Conservation (phyloP, 2,797 vertebrate species). For the Syndactyla subalaris region DNA sequence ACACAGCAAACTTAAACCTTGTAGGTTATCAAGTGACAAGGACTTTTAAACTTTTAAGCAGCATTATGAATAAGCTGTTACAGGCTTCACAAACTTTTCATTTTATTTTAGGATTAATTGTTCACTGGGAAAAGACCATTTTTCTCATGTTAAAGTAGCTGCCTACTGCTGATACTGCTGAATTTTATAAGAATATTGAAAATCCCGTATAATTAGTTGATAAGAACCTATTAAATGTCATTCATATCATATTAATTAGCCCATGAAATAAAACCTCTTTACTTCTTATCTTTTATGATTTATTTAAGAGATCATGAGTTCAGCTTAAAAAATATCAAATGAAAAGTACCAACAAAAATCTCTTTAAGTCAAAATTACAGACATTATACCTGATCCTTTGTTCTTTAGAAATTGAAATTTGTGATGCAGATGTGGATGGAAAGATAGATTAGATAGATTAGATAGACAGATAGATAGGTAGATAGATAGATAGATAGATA, state of each 20-base stretch:
- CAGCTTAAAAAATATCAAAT: background rate
- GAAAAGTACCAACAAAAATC: background rate
- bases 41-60: background rate
- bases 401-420: background rate
- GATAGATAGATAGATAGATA: background rate
- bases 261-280: background rate
- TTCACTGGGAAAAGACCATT: slow-evolving; percentile 25
- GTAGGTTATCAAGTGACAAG: background rate
- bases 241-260: background rate
- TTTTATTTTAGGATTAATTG: slow-evolving; percentile 37
- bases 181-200: background rate
- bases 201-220: background rate
- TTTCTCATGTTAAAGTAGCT: slow-evolving; percentile 4
- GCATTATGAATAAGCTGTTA: background rate
- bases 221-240: background rate
- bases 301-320: background rate
- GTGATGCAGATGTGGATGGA: background rate
- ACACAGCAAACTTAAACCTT: background rate
- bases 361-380: background rate
- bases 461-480: background rate
- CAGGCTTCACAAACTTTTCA: background rate
- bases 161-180: background rate
- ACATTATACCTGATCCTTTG: background rate
- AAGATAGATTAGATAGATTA: too few relatives aligned
- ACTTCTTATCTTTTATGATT: background rate